Percentiles rank a stretch among this genome's conserved stretches.
Evolutionary conservation across 2,888 invertebrate species (phyloP).

Genomic region (Xanthostigma xanthostigma): DNA sequence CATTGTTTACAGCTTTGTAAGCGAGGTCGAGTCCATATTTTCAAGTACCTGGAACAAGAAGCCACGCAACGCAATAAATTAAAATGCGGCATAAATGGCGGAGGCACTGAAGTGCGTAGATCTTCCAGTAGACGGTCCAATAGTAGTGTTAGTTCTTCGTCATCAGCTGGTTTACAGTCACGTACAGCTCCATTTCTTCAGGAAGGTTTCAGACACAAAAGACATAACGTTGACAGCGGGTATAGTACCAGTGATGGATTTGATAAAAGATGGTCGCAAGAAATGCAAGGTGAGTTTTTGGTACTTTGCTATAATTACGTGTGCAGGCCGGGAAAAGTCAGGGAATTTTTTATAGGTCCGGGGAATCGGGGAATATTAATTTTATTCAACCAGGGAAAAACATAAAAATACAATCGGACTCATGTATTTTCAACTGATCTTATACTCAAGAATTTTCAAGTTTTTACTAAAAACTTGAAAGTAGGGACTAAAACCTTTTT

Average conservation of each 20-base stretch:
- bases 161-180: conserved; percentile 18
- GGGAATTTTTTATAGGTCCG: too few relatives aligned
- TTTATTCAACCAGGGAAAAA: too few relatives aligned
- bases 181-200: conserved; percentile 25
- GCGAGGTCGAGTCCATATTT: conserved; percentile 86
- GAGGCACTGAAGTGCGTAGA: conserved; percentile 35
- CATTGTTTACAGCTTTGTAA: conserved; percentile 55
- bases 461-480: too few relatives aligned
- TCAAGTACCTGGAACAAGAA: conserved; percentile 85
- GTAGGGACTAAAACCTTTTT: too few relatives aligned
- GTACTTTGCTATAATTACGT: too few relatives aligned
- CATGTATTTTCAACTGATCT: too few relatives aligned
- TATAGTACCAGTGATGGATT: conserved; percentile 76
- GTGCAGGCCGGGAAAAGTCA: too few relatives aligned
- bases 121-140: conserved; percentile 31
- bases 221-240: conserved; percentile 77
- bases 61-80: conserved; percentile 51
- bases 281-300: conserved; percentile 34
- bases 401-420: too few relatives aligned
- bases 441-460: too few relatives aligned
- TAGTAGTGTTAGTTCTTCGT: conserved; percentile 29
- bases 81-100: conserved; percentile 29
- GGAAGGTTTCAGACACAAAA: conserved; percentile 34
- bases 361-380: too few relatives aligned
- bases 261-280: conserved; percentile 75